Evolutionary conservation across 2,113 vertebrate genomes (phyloP), one percentile per base, ranked within the genome.

Genomic region (Tragelaphus imberbis): DNA sequence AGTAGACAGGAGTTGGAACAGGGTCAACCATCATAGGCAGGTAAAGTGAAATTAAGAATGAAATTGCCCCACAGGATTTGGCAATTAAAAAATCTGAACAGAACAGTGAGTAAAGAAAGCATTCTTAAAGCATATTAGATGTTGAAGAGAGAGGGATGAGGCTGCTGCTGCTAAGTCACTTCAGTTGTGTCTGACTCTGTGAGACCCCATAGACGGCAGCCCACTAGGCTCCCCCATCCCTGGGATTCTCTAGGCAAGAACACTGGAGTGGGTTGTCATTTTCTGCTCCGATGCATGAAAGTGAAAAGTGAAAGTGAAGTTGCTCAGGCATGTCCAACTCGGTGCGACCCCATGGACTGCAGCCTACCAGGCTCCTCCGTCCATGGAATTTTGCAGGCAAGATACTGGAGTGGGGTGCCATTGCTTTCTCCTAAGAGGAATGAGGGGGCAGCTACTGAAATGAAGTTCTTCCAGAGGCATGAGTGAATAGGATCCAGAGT

Each of bases 131-230:
- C 68, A 68, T 15, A 49, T 47, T 44, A 55, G 81, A 49, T 40
- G 6, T 47, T 44, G 30, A 55, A 59, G 82, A 81, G 71, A 90
- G 21, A 53, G 10, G 17, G 68, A 65, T 6, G 44, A 93, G 21
- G 65, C n/a, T 36, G 65, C n/a, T 36, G 65, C n/a, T 71, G 17
- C 65, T 21, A 36, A 71, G 65, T 71, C 0, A 4, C 17, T 36
- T 36, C 17, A 71, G n/a, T 36, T 0, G 0, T 71, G 17, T 71
- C 65, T 0, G 16, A n/a, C 63, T n/a, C 15, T n/a, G 33, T n/a
- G 63, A 0, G 0, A 68, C 33, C 16, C 16, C 7, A 10, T n/a
- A 68, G 16, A 44, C 5, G 44, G 44, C 44, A 44, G 44, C 44
- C 63, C 0, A 68, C 8, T 17, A 36, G 65, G 65, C 65, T 68